These are phyloP conservation scores for Oreochromis niloticus DNA, from an alignment of 2,113 vertebrate genomes.

Conservation along the genomic window DNA sequence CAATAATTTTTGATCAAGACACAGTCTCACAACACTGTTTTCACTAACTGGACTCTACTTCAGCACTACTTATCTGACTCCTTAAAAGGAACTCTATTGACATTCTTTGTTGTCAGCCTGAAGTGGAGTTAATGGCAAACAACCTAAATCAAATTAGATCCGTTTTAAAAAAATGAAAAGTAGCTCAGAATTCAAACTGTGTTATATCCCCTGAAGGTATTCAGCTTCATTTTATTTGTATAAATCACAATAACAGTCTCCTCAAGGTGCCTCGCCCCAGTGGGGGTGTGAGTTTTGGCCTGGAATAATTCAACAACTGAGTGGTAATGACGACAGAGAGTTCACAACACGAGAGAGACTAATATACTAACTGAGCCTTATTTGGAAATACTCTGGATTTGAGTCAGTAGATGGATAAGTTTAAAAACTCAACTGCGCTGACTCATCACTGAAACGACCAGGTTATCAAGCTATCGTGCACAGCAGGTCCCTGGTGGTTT, in stretches of 20 bases:
- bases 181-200: background rate
- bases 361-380: background rate
- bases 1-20: background rate
- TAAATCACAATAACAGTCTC: background rate
- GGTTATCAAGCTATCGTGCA: background rate
- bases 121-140: background rate
- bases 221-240: background rate
- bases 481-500: background rate
- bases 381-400: background rate
- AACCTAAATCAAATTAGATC: background rate
- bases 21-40: too few relatives aligned
- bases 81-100: background rate
- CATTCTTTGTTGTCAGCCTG: background rate
- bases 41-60: too few relatives aligned
- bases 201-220: background rate
- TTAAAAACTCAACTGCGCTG: background rate
- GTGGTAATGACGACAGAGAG: background rate
- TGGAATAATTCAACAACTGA: background rate
- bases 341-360: background rate
- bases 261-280: background rate
- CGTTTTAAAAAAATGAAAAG: accelerated
- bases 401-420: background rate
- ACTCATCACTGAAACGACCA: background rate
- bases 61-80: background rate
- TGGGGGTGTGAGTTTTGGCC: background rate